Percentiles rank a stretch among this genome's conserved stretches.
phyloP scores from a whole-genome alignment of 2,113 vertebrate species.

The Toxotes chatareus region DNA sequence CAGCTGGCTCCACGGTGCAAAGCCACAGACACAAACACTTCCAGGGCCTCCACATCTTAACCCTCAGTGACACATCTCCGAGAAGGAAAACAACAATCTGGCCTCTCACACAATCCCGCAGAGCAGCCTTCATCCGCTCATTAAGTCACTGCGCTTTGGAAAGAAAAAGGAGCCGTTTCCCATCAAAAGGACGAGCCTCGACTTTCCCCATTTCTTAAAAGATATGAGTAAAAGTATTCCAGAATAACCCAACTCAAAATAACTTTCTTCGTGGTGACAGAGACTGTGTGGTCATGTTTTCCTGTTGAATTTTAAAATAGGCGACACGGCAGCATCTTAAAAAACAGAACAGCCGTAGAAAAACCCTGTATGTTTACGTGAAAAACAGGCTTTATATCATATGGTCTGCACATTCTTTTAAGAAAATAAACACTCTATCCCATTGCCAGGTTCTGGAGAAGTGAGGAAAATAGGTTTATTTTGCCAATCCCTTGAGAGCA shows the following conservation, averaged over 20 bases:
- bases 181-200: neutral
- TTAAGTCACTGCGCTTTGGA: conserved; percentile 19
- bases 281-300: conserved; percentile 42
- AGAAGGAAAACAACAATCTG: conserved; percentile 45
- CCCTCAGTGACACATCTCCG: conserved; percentile 50
- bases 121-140: conserved; percentile 16
- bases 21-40: conserved; percentile 62
- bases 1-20: conserved; percentile 25
- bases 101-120: conserved; percentile 35
- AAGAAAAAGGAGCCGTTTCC: neutral
- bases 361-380: conserved; percentile 30
- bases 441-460: conserved; percentile 13
- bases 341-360: neutral
- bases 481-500: conserved; percentile 56
- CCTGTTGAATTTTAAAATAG: conserved; percentile 12
- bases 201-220: neutral
- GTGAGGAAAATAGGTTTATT: conserved; percentile 60
- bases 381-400: conserved; percentile 40
- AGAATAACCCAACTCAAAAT: conserved; percentile 30
- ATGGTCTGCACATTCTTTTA: conserved; percentile 19
- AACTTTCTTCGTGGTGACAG: conserved; percentile 15
- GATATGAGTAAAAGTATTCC: conserved; percentile 20
- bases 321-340: conserved; percentile 11
- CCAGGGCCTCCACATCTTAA: conserved; percentile 31
- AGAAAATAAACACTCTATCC: conserved; percentile 37